Percentiles rank a stretch among this genome's conserved stretches.
Conservation (phyloP, 2,113 vertebrate genomes). For the Fulmarus glacialis region DNA sequence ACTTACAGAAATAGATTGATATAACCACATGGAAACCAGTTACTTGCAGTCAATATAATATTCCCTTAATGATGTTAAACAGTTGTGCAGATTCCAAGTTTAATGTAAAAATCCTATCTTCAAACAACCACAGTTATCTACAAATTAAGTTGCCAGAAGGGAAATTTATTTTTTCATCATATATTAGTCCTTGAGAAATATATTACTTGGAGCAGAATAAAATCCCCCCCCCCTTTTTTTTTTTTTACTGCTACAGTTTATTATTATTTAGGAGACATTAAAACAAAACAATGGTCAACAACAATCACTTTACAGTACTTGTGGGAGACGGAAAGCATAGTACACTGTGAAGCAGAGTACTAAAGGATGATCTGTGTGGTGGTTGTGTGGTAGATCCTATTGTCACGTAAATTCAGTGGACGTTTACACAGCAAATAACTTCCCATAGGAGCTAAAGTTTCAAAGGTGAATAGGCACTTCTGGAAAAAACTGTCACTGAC, state of each 20-base stretch:
- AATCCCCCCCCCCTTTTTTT: background rate
- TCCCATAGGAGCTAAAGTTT: background rate
- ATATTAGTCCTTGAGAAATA: constrained; percentile 59
- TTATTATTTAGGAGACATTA: constrained; percentile 68
- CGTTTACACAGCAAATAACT: background rate
- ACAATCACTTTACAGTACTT: constrained; percentile 45
- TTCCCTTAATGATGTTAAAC: constrained; percentile 83
- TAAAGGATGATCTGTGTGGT: background rate
- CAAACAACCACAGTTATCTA: constrained; percentile 60
- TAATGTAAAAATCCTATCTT: constrained; percentile 66
- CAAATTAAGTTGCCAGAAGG: constrained; percentile 75
- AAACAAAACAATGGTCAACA: constrained; percentile 64
- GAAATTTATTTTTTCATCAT: constrained; percentile 65
- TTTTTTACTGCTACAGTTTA: constrained; percentile 33
- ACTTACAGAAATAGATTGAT: constrained; percentile 82
- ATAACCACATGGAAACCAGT: constrained; percentile 79
- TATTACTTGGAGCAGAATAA: constrained; percentile 41
- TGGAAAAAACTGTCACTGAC: constrained; percentile 12
- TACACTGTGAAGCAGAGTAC: background rate
- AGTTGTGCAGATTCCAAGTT: constrained; percentile 70
- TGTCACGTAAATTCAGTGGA: background rate
- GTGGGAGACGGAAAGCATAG: background rate
- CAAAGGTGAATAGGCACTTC: background rate
- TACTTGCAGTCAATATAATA: constrained; percentile 80
- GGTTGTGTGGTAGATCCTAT: background rate